Evolutionary conservation across 30 jellyfish, hydroid and myxozoan genomes (phyloP).

Genomic region (Aurelia sp.): DNA sequence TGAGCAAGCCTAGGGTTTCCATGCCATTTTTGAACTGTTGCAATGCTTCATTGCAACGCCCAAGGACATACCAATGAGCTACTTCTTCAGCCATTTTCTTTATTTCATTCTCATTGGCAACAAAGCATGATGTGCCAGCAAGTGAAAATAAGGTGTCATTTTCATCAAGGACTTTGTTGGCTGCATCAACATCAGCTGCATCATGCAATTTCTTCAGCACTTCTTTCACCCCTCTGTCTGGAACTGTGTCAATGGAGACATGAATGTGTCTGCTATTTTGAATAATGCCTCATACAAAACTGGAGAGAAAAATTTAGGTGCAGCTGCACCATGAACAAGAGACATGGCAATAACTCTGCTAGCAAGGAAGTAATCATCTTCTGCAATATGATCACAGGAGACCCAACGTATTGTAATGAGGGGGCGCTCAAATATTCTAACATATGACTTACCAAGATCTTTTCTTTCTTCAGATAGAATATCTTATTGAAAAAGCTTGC

Average conservation of each 20-base stretch:
- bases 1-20: slow-evolving; percentile 23
- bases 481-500: no score
- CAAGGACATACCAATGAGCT: slow-evolving; percentile 38
- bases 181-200: slow-evolving; percentile 37
- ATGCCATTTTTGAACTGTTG: slow-evolving; percentile 19
- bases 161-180: slow-evolving; percentile 25
- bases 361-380: slow-evolving; percentile 32
- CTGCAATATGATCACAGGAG: no score
- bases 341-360: slow-evolving; percentile 32
- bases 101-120: slow-evolving; percentile 19
- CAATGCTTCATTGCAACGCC: slow-evolving; percentile 24
- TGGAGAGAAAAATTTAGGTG: slow-evolving; percentile 20
- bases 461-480: no score
- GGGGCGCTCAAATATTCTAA: no score
- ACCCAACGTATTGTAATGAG: no score
- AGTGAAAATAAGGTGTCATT: slow-evolving; percentile 19
- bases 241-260: no score
- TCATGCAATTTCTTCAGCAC: not conserved
- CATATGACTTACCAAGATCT: no score
- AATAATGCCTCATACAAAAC: slow-evolving; percentile 24
- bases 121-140: slow-evolving; percentile 29
- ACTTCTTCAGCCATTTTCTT: slow-evolving; percentile 24
- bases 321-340: slow-evolving; percentile 37
- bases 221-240: no score
- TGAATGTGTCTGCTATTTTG: slow-evolving; percentile 4